These are phyloP conservation scores for Caenorhabditis briggsae DNA, from an alignment of 1,140 invertebrate genomes.

Conservation along the genomic window DNA sequence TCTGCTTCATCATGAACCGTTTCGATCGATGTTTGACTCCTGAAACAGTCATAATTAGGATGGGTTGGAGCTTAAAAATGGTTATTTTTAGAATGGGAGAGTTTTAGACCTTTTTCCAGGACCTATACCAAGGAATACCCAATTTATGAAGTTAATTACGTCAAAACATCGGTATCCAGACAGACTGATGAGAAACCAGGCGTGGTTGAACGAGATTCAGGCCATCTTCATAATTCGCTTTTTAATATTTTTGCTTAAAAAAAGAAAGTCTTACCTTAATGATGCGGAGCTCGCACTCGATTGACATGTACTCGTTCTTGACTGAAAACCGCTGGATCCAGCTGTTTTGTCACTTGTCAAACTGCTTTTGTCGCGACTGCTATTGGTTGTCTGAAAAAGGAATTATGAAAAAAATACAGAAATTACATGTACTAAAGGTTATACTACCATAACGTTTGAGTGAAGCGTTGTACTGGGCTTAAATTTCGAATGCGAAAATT, in stretches of 20 bases:
- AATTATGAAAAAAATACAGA: no score
- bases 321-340: conserved; percentile 59
- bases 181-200: conserved; percentile 20
- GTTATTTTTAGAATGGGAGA: neutral
- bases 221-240: conserved; percentile 15
- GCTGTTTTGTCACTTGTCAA: neutral
- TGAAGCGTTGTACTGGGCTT: neutral
- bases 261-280: conserved; percentile 39
- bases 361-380: conserved; percentile 18
- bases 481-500: no score
- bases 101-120: neutral
- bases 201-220: neutral
- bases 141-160: neutral
- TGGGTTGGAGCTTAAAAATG: no score
- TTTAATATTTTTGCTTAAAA: neutral
- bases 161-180: conserved; percentile 16
- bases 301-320: conserved; percentile 55
- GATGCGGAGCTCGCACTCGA: conserved; percentile 50
- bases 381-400: conserved; percentile 6
- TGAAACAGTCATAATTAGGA: neutral
- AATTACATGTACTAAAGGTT: no score
- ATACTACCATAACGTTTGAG: no score
- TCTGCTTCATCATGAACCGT: conserved; percentile 57
- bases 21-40: conserved; percentile 60
- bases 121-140: neutral